Conservation (phyloP, 1,140 invertebrate genomes). For the Steinernema khuongi region DNA sequence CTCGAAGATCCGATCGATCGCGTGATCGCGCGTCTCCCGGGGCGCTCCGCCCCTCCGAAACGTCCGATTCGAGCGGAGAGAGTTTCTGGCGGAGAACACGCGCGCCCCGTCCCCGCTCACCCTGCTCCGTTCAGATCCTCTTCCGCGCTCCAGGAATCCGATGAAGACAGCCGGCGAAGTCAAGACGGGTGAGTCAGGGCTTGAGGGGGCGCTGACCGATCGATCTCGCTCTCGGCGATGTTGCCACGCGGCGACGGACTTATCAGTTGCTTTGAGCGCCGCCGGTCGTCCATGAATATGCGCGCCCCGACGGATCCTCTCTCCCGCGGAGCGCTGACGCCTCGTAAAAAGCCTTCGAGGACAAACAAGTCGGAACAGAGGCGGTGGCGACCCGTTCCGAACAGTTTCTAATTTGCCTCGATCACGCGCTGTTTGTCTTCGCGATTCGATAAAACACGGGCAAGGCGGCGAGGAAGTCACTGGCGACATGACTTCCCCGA, state of each 20-base stretch:
- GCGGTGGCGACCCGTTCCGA: background rate
- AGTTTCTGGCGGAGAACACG: background rate
- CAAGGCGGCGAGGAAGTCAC: background rate
- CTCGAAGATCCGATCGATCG: background rate
- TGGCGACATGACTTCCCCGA: background rate
- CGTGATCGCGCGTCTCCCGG: background rate
- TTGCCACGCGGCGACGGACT: background rate
- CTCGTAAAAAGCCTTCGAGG: background rate
- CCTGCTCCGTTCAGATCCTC: background rate
- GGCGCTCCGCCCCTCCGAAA: background rate
- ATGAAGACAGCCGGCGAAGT: conserved; percentile 10
- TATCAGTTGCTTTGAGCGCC: background rate
- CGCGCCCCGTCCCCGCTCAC: background rate
- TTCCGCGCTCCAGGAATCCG: background rate
- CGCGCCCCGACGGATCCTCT: background rate
- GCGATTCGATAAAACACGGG: background rate
- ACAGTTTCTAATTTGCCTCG: background rate
- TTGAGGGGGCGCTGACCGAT: background rate
- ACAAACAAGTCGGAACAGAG: background rate
- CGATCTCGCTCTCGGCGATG: background rate
- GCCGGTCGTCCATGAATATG: background rate
- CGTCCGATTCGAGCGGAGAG: background rate
- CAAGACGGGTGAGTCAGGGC: background rate
- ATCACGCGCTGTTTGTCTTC: background rate
- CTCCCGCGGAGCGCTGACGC: background rate